Conservation (phyloP, 2,888 invertebrate species). For the Chrysina gloriosa region DNA sequence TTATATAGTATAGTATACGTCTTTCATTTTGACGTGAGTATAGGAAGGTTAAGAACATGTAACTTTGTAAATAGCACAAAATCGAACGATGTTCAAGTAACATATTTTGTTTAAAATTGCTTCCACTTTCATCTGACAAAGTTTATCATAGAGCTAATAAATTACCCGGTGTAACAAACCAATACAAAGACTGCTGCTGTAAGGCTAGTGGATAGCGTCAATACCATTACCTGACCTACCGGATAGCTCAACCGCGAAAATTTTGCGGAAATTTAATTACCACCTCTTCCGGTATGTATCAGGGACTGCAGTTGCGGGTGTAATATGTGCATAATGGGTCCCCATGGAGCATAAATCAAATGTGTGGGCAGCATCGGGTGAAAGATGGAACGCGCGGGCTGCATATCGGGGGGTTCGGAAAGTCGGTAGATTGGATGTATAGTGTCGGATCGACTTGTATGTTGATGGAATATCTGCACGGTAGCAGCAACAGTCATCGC, state of each 20-base stretch:
- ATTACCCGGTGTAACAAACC: too few relatives aligned
- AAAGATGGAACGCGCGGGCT: constrained; percentile 18
- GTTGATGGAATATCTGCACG: constrained; percentile 42
- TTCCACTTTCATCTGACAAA: too few relatives aligned
- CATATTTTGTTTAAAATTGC: too few relatives aligned
- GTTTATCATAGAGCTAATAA: too few relatives aligned
- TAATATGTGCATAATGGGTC: constrained; percentile 54
- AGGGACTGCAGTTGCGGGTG: constrained; percentile 50
- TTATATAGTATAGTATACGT: too few relatives aligned
- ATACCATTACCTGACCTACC: constrained; percentile 27
- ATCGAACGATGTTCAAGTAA: too few relatives aligned
- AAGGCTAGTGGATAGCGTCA: neutral
- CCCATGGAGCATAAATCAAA: constrained; percentile 54
- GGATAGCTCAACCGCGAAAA: constrained; percentile 27
- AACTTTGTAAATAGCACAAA: too few relatives aligned
- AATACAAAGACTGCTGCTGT: too few relatives aligned
- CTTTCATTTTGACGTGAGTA: too few relatives aligned
- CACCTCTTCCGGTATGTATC: constrained; percentile 49
- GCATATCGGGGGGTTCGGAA: constrained; percentile 13
- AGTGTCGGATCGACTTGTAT: neutral
- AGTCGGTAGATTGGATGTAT: neutral
- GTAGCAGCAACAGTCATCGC: constrained; percentile 54
- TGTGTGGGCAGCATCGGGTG: constrained; percentile 44
- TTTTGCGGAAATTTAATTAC: constrained; percentile 50
- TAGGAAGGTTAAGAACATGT: too few relatives aligned